These are phyloP conservation scores for Fragariocoptes setiger DNA, from an alignment of 1,140 invertebrate species.

Conservation along the genomic window DNA sequence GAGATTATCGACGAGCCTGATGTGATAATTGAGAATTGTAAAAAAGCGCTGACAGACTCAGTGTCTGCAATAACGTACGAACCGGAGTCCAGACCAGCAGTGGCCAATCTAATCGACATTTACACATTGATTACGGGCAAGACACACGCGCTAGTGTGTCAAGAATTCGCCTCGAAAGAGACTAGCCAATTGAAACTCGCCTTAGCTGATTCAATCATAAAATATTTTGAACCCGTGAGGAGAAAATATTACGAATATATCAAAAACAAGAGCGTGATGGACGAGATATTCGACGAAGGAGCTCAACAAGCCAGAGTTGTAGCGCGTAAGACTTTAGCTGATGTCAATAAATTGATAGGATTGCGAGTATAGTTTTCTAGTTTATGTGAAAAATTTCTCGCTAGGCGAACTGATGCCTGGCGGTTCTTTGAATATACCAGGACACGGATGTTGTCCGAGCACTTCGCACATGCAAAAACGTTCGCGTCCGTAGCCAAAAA, in stretches of 20 bases:
- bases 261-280: constrained; percentile 26
- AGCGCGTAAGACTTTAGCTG: constrained; percentile 30
- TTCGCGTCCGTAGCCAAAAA: constrained; percentile 6
- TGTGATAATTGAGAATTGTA: constrained; percentile 40
- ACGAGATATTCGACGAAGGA: constrained; percentile 30
- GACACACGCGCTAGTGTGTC: constrained; percentile 32
- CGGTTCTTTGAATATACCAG: constrained; percentile 6
- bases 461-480: constrained; percentile 10
- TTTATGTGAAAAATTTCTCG: too few relatives aligned
- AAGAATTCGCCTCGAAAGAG: constrained; percentile 29
- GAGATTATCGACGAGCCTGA: constrained; percentile 46
- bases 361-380: too few relatives aligned
- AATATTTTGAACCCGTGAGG: constrained; percentile 36
- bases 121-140: constrained; percentile 38
- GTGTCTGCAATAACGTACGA: constrained; percentile 50
- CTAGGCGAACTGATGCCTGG: too few relatives aligned
- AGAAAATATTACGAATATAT: constrained; percentile 25
- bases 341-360: constrained; percentile 24
- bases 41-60: constrained; percentile 69
- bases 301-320: constrained; percentile 29
- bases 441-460: constrained; percentile 6
- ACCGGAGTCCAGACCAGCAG: constrained; percentile 37
- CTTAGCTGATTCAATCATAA: constrained; percentile 36
- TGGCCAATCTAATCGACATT: constrained; percentile 56
- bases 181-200: constrained; percentile 45